Evolutionary conservation across 2,113 vertebrate species (phyloP).

Genomic region (Myodes glareolus): DNA sequence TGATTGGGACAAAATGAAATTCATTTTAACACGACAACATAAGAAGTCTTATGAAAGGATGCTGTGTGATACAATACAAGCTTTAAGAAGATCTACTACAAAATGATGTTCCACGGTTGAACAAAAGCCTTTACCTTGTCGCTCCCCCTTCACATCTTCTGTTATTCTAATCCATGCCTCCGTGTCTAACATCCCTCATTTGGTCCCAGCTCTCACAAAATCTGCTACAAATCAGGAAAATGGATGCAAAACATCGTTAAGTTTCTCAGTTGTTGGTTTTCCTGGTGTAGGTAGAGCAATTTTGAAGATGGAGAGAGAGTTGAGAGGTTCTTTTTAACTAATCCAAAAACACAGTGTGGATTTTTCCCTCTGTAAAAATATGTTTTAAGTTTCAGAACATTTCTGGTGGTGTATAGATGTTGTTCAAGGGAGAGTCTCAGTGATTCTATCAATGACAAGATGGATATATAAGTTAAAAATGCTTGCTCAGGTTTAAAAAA

Average conservation of each 20-base stretch:
- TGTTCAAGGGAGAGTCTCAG: background rate
- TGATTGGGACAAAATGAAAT: slow-evolving; percentile 84
- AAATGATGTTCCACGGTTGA: slow-evolving; percentile 79
- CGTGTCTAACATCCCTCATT: slow-evolving; percentile 26
- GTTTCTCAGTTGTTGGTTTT: slow-evolving; percentile 2
- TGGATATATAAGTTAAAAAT: background rate
- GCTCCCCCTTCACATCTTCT: slow-evolving; percentile 73
- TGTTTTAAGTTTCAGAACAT: background rate
- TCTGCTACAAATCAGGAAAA: slow-evolving; percentile 29
- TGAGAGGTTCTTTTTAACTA: slow-evolving; percentile 49
- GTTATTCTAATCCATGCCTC: slow-evolving; percentile 73
- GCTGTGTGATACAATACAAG: slow-evolving; percentile 37
- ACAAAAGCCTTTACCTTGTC: slow-evolving; percentile 56
- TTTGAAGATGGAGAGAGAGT: background rate
- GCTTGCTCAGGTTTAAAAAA: background rate
- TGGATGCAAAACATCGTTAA: slow-evolving; percentile 45
- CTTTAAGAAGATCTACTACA: slow-evolving; percentile 72
- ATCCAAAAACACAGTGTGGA: background rate
- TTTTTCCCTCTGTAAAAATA: background rate
- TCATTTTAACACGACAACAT: slow-evolving; percentile 78
- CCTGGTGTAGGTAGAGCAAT: background rate
- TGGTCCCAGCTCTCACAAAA: slow-evolving; percentile 1
- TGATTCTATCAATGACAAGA: background rate
- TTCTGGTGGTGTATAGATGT: background rate
- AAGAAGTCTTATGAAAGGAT: slow-evolving; percentile 76